Conservation (phyloP, 2,888 invertebrate species). For the Eupithecia insigniata region DNA sequence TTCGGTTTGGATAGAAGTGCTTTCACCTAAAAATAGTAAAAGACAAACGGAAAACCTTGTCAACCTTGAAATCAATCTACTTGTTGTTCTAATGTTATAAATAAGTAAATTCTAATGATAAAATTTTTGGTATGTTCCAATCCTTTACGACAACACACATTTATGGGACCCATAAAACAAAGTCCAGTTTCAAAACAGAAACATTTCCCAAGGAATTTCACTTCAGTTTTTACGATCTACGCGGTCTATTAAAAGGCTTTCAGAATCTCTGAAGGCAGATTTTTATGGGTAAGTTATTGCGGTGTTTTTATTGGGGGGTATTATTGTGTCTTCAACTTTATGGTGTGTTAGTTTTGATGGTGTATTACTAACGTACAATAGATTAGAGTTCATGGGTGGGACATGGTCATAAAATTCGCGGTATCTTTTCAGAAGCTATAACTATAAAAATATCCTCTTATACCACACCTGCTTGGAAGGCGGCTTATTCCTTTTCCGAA, state of each 20-base stretch:
- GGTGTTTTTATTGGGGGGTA: constrained; percentile 52
- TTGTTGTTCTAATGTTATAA: not conserved
- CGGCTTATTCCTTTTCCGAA: too few relatives aligned
- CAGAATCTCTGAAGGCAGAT: constrained; percentile 38
- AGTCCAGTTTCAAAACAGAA: constrained; percentile 56
- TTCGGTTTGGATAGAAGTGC: not conserved
- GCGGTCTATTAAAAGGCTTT: constrained; percentile 64
- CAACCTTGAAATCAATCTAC: not conserved
- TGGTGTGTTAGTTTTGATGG: constrained; percentile 17
- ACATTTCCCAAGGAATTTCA: constrained; percentile 63
- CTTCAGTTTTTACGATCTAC: constrained; percentile 60
- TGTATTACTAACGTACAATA: constrained; percentile 11
- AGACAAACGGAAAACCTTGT: not conserved
- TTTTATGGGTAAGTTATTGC: constrained; percentile 60
- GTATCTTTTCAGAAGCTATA: not conserved
- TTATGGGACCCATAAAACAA: constrained; percentile 51
- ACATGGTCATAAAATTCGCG: not conserved
- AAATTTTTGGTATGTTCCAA: not conserved
- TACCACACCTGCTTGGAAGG: too few relatives aligned
- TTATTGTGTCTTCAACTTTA: constrained; percentile 35
- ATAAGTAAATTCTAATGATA: not conserved
- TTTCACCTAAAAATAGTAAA: not conserved
- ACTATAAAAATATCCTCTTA: not conserved
- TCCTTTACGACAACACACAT: constrained; percentile 14
- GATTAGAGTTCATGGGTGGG: not conserved